Base-by-base conservation (phyloP, 2,797 vertebrate species). In the Amblyraja radiata region DNA sequence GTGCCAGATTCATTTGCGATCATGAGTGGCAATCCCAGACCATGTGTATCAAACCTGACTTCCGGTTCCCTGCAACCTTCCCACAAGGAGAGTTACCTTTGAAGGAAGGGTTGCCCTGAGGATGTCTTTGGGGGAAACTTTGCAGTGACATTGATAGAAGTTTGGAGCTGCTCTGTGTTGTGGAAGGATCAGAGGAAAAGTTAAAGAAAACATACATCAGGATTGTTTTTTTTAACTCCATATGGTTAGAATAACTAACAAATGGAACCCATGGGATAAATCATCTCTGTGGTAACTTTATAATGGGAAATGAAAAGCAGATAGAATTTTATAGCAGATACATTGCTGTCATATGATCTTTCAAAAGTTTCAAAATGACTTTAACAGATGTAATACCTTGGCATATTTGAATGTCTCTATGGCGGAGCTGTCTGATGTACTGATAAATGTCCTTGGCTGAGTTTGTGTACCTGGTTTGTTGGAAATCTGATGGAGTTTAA, bases 231-330 rank as follows among this genome's bases (percentile, higher is more conserved):
- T 93, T 77, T 94, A 74, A 77, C 94, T 94, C 93, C 95, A 95
- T 94, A 94, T 95, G 95, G 94, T 95, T 95, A 88, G 86, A 96
- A 95, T 95, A 95, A 93, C 94, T 94, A 93, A 93, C 93, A 94
- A 95, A 95, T 94, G 93, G 94, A 94, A 95, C 95, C 95, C 95
- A 78, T 65, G 94, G 95, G 94, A 95, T 94, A 95, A 94, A 94
- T 94, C 95, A 95, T 94, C 95, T 93, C 95, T 94, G 94, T 94
- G 88, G 94, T 96, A 95, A 94, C 77, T 94, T 94, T 78, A 73
- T 78, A 95, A 93, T 21, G 90, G 84, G 94, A 95, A 95, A 95
- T 95, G 95, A 94, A 94, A 95, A 95, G 0, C 95, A 96, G 95
- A 95, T 91, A 91, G 91, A 93, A 80, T 36, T 93, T 92, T 92